phyloP scores from a whole-genome alignment of 2,888 invertebrate species.

The Thalpophila matura region DNA sequence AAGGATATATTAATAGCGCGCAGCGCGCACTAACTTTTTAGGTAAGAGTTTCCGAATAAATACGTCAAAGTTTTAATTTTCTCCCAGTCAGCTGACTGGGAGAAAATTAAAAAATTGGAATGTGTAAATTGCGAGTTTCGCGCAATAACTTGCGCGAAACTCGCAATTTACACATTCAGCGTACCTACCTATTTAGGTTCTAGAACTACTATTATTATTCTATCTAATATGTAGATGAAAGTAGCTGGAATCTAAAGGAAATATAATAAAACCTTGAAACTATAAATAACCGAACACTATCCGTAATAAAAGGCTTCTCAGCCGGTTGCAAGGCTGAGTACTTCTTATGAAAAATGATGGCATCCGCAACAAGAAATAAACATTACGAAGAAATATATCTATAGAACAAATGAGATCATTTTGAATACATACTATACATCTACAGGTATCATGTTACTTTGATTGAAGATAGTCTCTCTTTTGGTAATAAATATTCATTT shows the following conservation, averaged over 20 bases:
- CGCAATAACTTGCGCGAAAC: constrained; percentile 30
- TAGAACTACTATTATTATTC: neutral
- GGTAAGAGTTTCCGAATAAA: constrained; percentile 39
- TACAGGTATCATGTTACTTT: constrained; percentile 26
- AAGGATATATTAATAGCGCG: neutral
- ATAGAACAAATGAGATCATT: constrained; percentile 15
- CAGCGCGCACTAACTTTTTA: neutral
- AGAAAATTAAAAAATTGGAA: no score
- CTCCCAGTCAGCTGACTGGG: constrained; percentile 16
- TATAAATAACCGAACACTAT: constrained; percentile 65
- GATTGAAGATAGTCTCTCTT: constrained; percentile 11
- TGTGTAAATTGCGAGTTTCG: no score
- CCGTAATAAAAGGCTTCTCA: constrained; percentile 71
- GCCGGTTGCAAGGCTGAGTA: constrained; percentile 67
- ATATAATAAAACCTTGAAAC: constrained; percentile 60
- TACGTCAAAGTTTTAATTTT: constrained; percentile 45
- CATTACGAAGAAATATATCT: constrained; percentile 8
- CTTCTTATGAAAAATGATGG: constrained; percentile 60
- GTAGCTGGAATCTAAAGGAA: constrained; percentile 29
- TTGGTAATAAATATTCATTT: neutral
- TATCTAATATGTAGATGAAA: constrained; percentile 28
- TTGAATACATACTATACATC: no score
- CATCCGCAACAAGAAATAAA: constrained; percentile 38
- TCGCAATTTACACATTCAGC: constrained; percentile 23
- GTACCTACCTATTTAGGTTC: constrained; percentile 19